A percentile compares a stretch with the other conserved stretches of the same genome.
Evolutionary conservation across 2,888 invertebrate genomes (phyloP).

Genomic region (Entomobrya multifasciata): DNA sequence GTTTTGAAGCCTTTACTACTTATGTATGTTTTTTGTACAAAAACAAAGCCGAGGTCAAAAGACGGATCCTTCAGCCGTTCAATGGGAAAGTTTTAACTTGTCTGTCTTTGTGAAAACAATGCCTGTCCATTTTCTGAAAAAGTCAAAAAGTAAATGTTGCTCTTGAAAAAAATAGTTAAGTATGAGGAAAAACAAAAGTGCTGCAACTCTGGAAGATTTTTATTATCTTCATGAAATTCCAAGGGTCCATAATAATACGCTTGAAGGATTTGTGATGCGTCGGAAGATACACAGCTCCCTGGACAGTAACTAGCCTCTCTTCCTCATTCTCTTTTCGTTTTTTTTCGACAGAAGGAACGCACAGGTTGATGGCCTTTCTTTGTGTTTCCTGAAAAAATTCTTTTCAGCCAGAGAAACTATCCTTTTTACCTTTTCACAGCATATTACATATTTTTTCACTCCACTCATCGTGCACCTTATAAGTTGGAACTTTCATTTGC

Average conservation of each 20-base stretch:
- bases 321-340: not conserved
- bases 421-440: not conserved
- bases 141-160: conserved; percentile 15
- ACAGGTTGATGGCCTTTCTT: conserved; percentile 32
- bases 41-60: conserved; percentile 38
- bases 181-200: not conserved
- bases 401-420: no score
- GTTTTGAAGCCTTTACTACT: conserved; percentile 9
- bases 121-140: conserved; percentile 49
- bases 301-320: conserved; percentile 70
- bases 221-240: conserved; percentile 62
- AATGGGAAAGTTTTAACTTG: not conserved
- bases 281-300: conserved; percentile 74
- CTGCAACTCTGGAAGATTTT: conserved; percentile 29
- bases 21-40: not conserved
- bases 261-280: conserved; percentile 75
- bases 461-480: not conserved
- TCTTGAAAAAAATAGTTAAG: not conserved
- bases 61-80: conserved; percentile 8
- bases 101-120: not conserved
- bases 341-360: conserved; percentile 12
- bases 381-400: not conserved
- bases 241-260: conserved; percentile 66
- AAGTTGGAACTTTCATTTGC: not conserved
- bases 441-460: not conserved